Percentiles rank a stretch among this genome's conserved stretches.
Evolutionary conservation across 2,113 vertebrate species (phyloP).

Genomic region (Dipodomys spectabilis): DNA sequence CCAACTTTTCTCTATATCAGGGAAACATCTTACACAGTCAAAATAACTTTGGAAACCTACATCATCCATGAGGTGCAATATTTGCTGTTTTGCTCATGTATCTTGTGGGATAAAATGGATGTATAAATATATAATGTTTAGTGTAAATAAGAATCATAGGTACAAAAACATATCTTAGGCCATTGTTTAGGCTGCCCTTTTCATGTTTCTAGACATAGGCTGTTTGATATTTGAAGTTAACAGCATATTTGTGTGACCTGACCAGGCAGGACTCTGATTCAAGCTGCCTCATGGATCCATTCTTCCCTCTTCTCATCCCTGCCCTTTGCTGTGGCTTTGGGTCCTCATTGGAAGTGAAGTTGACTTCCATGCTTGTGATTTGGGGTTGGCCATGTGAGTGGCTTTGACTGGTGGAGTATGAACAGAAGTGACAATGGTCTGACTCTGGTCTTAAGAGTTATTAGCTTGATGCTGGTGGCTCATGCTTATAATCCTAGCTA

Average conservation of each 20-base stretch:
- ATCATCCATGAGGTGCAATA: background rate
- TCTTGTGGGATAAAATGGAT: background rate
- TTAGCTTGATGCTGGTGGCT: no score
- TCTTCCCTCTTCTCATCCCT: background rate
- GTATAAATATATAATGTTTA: background rate
- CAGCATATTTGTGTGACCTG: background rate
- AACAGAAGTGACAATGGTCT: no score
- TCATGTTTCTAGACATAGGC: background rate
- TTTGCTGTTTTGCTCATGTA: background rate
- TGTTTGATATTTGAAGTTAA: background rate
- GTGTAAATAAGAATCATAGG: background rate
- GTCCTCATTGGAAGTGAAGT: no score
- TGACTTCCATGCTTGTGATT: no score
- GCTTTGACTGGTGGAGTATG: no score
- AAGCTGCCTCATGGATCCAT: background rate
- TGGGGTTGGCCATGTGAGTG: no score
- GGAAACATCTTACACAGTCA: background rate
- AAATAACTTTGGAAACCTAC: background rate
- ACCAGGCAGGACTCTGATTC: accelerated
- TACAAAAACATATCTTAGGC: background rate
- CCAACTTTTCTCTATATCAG: background rate
- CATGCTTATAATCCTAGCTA: no score
- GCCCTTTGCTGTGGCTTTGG: background rate
- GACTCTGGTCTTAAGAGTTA: no score
- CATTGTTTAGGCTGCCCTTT: background rate